Conservation (phyloP, 2,797 vertebrate species). For the Leuciscus waleckii region DNA sequence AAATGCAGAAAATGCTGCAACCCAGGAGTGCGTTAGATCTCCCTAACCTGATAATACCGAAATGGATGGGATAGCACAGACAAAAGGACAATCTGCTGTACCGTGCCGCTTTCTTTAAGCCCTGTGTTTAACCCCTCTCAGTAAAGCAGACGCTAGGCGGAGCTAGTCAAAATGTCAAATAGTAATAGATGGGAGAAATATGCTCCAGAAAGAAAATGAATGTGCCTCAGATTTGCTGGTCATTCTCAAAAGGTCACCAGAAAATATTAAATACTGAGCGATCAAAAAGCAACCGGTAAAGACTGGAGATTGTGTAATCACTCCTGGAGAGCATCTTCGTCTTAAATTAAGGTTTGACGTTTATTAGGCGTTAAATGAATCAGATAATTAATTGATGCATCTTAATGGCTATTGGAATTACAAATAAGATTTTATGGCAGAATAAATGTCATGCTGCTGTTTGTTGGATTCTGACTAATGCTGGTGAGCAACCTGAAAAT, state of each 20-base stretch:
- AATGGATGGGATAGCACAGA: slow-evolving; percentile 51
- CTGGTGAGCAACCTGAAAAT: background rate
- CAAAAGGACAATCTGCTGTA: slow-evolving; percentile 59
- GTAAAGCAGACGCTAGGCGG: slow-evolving; percentile 50
- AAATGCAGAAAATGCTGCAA: slow-evolving; percentile 52
- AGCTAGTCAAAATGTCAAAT: slow-evolving; percentile 75
- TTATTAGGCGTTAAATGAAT: slow-evolving; percentile 55
- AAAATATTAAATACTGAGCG: slow-evolving; percentile 65
- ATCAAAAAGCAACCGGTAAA: slow-evolving; percentile 58
- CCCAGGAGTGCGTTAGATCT: slow-evolving; percentile 43
- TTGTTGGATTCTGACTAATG: slow-evolving; percentile 41
- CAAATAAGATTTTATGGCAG: slow-evolving; percentile 50
- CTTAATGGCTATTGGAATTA: slow-evolving; percentile 55
- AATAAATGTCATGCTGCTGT: slow-evolving; percentile 30
- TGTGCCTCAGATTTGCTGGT: slow-evolving; percentile 70
- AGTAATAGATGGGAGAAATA: slow-evolving; percentile 73
- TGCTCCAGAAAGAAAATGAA: slow-evolving; percentile 68
- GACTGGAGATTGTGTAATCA: slow-evolving; percentile 52
- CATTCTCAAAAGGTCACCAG: slow-evolving; percentile 72
- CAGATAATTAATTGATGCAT: slow-evolving; percentile 60
- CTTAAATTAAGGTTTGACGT: slow-evolving; percentile 53
- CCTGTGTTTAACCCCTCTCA: slow-evolving; percentile 56
- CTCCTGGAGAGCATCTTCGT: slow-evolving; percentile 43
- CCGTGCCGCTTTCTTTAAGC: slow-evolving; percentile 52
- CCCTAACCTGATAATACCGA: slow-evolving; percentile 56